Evolutionary conservation across 2,888 invertebrate species (phyloP), one percentile per base, ranked within the genome.

Genomic region (Conus canariensis): DNA sequence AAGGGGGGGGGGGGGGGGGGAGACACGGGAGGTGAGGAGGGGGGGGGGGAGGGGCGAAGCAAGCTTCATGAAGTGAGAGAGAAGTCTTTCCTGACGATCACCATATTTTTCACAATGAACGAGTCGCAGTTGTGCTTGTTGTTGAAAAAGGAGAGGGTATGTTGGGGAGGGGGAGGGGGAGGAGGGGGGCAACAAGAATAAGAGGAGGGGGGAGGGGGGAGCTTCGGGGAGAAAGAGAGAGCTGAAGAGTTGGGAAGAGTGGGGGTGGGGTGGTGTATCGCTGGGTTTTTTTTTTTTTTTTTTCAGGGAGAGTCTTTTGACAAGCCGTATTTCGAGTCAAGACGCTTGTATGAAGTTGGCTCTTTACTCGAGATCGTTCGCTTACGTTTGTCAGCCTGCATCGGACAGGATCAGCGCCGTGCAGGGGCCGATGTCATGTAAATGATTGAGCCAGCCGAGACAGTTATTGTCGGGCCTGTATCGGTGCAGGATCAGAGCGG

Each of bases 311-410:
- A 85, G 60, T 6, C 16, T 60, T 85, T 85, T 85, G 85, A 85
- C 85, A 60, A 60, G 85, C 60, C 9, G n/a, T 85, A 22, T 85
- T 59, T 22, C 85, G n/a, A 85, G 85, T 85, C 85, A 85, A 85
- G 85, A 85, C n/a, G 14, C 16, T 59, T 85, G 60, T 85, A 85
- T 85, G 85, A 85, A 60, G 85, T n/a, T 59, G 80, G 80, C 60
- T 25, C 58, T 85, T 60, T 64, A 22, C 85, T 85, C 14, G 60
- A 59, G 9, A 9, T 25, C 60, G n/a, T 45, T 22, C 9, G n/a
- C 83, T 60, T n/a, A 9, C 12, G 30, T 85, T 85, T 59, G 60
- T 58, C 59, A 60, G 60, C 60, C 60, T 64, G 60, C 30, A 80
- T 25, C 77, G 70, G 10, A 74, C n/a, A 74, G 25, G 74, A n/a